These are phyloP conservation scores for Nettapus auritus DNA, from an alignment of 2,113 vertebrate genomes.

Conservation along the genomic window DNA sequence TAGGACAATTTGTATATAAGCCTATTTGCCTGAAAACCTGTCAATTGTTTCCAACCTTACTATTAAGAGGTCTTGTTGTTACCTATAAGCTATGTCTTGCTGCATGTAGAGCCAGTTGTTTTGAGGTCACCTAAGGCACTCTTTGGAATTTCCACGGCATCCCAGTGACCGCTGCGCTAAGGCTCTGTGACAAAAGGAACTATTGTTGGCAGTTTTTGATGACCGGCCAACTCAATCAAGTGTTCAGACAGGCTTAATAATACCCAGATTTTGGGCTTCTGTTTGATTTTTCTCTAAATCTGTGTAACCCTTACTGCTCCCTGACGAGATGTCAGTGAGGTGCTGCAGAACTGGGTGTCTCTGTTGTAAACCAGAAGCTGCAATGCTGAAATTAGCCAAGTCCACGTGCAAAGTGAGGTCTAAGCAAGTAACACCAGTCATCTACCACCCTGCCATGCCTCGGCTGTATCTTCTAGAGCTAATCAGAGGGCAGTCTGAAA, in stretches of 20 bases:
- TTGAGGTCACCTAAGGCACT: slow-evolving; percentile 4
- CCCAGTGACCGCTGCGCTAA: neutral
- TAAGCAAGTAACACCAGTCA: neutral
- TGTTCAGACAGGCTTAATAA: neutral
- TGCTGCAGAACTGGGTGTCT: neutral
- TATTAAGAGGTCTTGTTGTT: neutral
- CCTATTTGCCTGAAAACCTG: neutral
- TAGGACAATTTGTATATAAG: neutral
- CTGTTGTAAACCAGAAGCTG: neutral
- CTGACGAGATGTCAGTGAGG: neutral
- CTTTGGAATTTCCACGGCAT: slow-evolving; percentile 12
- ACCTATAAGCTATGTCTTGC: neutral
- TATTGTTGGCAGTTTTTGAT: slow-evolving; percentile 36
- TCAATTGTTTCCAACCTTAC: neutral
- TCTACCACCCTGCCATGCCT: neutral
- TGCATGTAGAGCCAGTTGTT: neutral
- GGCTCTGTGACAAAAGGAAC: slow-evolving; percentile 7
- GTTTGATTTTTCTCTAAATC: neutral
- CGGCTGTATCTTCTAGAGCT: neutral
- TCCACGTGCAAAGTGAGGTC: neutral
- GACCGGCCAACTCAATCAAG: slow-evolving; percentile 23
- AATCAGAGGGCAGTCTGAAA: neutral
- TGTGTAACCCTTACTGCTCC: neutral
- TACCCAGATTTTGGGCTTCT: slow-evolving; percentile 24
- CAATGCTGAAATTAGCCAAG: neutral